phyloP scores from a whole-genome alignment of 2,113 vertebrate genomes.

The Hiodon tergisus region DNA sequence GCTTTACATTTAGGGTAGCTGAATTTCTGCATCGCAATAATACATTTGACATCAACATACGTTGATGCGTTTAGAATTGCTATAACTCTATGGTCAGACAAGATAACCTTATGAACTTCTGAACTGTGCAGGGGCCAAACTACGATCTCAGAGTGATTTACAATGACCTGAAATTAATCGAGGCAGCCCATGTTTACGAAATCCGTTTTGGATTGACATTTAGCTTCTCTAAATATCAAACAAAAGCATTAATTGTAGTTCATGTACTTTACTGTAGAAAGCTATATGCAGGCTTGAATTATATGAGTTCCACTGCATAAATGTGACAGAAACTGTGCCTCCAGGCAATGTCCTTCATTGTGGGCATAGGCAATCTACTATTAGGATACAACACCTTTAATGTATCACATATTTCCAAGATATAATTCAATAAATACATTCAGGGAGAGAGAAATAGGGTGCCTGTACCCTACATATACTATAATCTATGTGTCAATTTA shows the following conservation, averaged over 20 bases:
- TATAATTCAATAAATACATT: no score
- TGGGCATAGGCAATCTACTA: not conserved
- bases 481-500: no score
- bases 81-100: conserved; percentile 61
- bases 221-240: conserved; percentile 46
- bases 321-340: not conserved
- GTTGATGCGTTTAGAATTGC: no score
- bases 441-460: not conserved
- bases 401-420: not conserved
- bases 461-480: no score
- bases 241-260: conserved; percentile 4
- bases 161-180: conserved; percentile 52
- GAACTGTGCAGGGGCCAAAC: conserved; percentile 46
- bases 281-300: not conserved
- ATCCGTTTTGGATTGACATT: conserved; percentile 47
- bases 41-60: conserved; percentile 37
- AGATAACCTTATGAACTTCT: conserved; percentile 66
- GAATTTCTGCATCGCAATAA: conserved; percentile 38
- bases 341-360: not conserved
- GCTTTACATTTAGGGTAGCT: conserved; percentile 7
- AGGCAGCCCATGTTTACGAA: conserved; percentile 48
- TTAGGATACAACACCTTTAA: not conserved
- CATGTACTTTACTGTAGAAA: not conserved
- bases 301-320: not conserved
- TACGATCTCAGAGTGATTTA: conserved; percentile 63